Base-by-base conservation (phyloP, 2,797 vertebrate genomes). In the Protonibea diacanthus region DNA sequence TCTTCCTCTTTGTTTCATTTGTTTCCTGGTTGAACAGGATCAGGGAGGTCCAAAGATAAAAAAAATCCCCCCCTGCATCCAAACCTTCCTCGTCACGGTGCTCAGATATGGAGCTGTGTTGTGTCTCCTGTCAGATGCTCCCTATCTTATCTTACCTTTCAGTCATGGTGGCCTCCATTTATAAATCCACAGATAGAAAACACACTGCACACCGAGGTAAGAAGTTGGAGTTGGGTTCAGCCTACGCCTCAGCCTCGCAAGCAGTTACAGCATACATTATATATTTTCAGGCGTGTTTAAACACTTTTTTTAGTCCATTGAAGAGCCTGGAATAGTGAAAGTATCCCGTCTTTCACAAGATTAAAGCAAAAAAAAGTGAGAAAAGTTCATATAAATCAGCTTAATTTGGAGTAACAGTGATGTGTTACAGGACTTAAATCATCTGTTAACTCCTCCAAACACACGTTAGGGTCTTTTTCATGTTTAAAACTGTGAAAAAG, bases 91-190 rank as follows among this genome's bases (percentile, higher is more conserved):
- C 1, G 47, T 61, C n/a, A 10, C 0, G 14, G 4, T 47, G 51
- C 8, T 62, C 47, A 69, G 42, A 75, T 65, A 29, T 14, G 53
- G 15, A 72, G 60, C 57, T 47, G 72, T 38, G 40, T 44, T 57
- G 55, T 53, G 53, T 84, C 64, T 65, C 59, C 59, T 68, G 20
- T 77, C 6, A 53, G 9, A 10, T 47, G 55, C 68, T 58, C 0
- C 45, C 20, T 76, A 52, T 84, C 60, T 80, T 27, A 63, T 63
- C 60, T 20, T 7, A 63, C 20, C 65, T 44, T 51, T 60, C 23
- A 45, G 58, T 74, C 78, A 66, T 0, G 33, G 20, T 12, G 47
- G 38, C 1, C 55, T 23, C 48, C 52, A 65, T 15, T 21, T 45
- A 49, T 20, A 45, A 17, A 9, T 13, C 48, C 27, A 53, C 17